Base-by-base conservation (phyloP, 2,113 vertebrate species). In the Clarias magur region DNA sequence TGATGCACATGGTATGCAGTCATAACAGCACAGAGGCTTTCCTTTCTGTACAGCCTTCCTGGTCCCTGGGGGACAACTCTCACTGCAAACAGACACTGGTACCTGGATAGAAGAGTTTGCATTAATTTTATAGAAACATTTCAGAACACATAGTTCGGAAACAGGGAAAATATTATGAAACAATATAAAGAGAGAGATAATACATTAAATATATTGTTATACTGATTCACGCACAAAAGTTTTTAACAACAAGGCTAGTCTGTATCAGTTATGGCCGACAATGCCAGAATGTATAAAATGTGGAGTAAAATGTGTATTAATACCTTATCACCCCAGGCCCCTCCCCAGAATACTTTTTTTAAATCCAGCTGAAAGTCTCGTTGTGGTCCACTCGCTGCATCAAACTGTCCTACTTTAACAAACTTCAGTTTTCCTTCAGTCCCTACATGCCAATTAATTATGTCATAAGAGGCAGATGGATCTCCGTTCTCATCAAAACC, bases 391-490 rank as follows among this genome's bases (percentile, higher is more conserved):
- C 30, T 86, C 83, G 93, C 93, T 38, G 90, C 93, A 21, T 95
- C 93, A 85, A 92, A 95, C 86, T 91, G 93, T 15, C 94, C 94
- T 8, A 95, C 93, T 91, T 92, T 94, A 2, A 92, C 91, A 86
- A 95, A 88, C 82, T 90, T 75, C 21, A 94, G 70, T n/a, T 91
- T 94, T 16, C 93, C 90, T 8, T 93, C 93, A 13, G 88, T 34
- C 0, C 53, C 91, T 90, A 53, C 90, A 25, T 94, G 94, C 95
- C 94, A 95, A 89, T 95, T 95, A 86, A 95, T 82, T 1, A 95
- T 92, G 83, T 95, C 95, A 83, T 95, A 95, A 53, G 93, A 93
- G 53, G 95, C 94, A 75, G 94, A 92, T 0, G 94, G 94, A 75
- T 95, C 93, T 34, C 95, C 93, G 3, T 95, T 94, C 38, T 91